These are phyloP conservation scores for Todiramphus chloris DNA, from an alignment of 2,113 vertebrate species.

Conservation along the genomic window DNA sequence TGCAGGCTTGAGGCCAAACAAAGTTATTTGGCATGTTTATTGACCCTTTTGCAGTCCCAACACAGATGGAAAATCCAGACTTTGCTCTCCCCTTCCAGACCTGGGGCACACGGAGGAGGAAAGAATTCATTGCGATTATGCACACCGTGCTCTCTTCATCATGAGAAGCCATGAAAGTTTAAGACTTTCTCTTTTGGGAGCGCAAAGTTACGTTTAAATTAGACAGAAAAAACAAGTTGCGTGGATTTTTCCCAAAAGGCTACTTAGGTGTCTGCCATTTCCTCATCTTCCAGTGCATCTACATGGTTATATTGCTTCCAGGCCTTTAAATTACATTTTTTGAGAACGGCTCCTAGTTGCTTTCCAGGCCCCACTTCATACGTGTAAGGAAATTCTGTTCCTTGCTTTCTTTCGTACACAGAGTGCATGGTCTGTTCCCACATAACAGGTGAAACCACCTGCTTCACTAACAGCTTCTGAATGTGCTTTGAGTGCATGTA, in stretches of 20 bases:
- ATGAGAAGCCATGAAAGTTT: not conserved
- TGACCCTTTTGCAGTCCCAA: not conserved
- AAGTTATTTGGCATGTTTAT: not conserved
- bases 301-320: conserved; percentile 80
- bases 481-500: conserved; percentile 83
- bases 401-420: conserved; percentile 83
- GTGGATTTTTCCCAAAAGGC: not conserved
- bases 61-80: not conserved
- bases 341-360: conserved; percentile 87
- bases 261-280: not conserved
- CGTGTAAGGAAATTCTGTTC: conserved; percentile 83
- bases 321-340: conserved; percentile 89
- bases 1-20: not conserved
- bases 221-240: not conserved
- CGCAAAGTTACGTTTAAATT: not conserved
- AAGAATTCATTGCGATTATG: accelerated
- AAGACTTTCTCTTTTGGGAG: not conserved
- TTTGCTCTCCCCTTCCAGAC: not conserved
- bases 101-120: not conserved
- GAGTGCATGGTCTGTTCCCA: conserved; percentile 96
- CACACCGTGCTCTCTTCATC: not conserved
- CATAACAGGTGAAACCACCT: conserved; percentile 88
- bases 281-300: conserved; percentile 63
- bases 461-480: conserved; percentile 79
- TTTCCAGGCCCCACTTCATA: conserved; percentile 90